Base-by-base conservation (phyloP, 2,888 invertebrate species). In the Amorpha juglandis region DNA sequence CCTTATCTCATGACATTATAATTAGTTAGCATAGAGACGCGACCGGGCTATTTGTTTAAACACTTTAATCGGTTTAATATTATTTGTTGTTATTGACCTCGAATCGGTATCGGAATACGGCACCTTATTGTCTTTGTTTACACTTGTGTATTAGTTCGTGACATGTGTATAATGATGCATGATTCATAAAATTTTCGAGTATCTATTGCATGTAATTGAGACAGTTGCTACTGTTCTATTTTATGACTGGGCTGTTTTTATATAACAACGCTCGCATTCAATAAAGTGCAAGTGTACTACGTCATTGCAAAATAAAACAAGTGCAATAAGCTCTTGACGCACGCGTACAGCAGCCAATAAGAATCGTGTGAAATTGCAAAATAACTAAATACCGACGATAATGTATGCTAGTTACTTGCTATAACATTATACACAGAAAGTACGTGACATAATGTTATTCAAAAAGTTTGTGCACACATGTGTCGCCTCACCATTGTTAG, bases 21-120 rank as follows among this genome's bases (percentile, higher is more conserved):
- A 58, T 42, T 58, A 42, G 58, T 38, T 58, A 50, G 19, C 19
- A 19, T 42, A 42, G 58, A 42, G 58, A 58, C 58, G 51, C 53
- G 66, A 66, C 14, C 21, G 19, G 21, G 66, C 52, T 74, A 68
- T 50, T 66, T 68, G 42, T 52, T 64, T 16, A 42, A 55, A 38
- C 58, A 58, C 19, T 58, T 58, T 58, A 58, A 69, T 67, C 70
- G 67, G 63, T 67, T 47, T 55, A 69, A 55, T 71, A 67, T 55
- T 73, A 70, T 74, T 74, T 72, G 69, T 64, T 65, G 62, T 73
- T 72, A 63, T 65, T 71, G 76, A 64, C 70, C 72, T 68, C 71
- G 65, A 71, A 70, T 65, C 38, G 12, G 19, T 42, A 42, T 58
- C 42, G 19, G 58, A 8, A 52, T 51, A 51, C n/a, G 67, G 63